Percentiles rank a stretch among this genome's conserved stretches.
These are phyloP conservation scores for Cerastis leucographa DNA, from an alignment of 2,888 invertebrate genomes.

Conservation along the genomic window DNA sequence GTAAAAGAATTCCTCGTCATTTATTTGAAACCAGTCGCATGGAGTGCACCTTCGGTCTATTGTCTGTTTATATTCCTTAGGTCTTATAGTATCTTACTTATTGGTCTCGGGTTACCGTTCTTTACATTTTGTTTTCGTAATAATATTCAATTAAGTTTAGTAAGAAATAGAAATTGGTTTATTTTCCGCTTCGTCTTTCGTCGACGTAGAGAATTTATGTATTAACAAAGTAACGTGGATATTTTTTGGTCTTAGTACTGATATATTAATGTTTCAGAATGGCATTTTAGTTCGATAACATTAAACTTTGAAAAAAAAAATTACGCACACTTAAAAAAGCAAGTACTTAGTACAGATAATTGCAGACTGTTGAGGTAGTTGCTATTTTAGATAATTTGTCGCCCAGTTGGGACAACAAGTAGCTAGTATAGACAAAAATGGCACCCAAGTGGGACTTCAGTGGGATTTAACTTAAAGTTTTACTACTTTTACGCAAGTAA, in stretches of 20 bases:
- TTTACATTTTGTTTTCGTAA: constrained; percentile 19
- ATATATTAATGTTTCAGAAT: neutral
- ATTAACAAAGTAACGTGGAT: neutral
- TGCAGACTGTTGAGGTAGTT: neutral
- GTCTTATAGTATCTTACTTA: constrained; percentile 42
- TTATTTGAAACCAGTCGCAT: neutral
- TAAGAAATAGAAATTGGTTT: neutral
- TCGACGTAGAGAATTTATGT: neutral
- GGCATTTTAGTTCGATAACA: neutral
- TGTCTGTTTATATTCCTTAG: neutral
- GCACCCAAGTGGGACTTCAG: constrained; percentile 13
- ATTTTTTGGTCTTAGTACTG: too few species aligned
- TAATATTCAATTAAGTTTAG: constrained; percentile 41
- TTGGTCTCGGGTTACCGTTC: constrained; percentile 18
- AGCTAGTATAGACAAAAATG: neutral
- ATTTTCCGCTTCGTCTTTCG: neutral
- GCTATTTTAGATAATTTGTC: neutral
- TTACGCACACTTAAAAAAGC: neutral
- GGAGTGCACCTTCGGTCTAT: constrained; percentile 32
- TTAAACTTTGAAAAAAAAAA: neutral
- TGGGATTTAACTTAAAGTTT: too few species aligned
- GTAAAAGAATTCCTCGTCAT: neutral
- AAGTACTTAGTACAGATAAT: neutral
- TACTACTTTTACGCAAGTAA: too few species aligned
- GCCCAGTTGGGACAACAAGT: neutral